Conservation (phyloP, 2,888 invertebrate genomes). For the Ectobius pallidus region DNA sequence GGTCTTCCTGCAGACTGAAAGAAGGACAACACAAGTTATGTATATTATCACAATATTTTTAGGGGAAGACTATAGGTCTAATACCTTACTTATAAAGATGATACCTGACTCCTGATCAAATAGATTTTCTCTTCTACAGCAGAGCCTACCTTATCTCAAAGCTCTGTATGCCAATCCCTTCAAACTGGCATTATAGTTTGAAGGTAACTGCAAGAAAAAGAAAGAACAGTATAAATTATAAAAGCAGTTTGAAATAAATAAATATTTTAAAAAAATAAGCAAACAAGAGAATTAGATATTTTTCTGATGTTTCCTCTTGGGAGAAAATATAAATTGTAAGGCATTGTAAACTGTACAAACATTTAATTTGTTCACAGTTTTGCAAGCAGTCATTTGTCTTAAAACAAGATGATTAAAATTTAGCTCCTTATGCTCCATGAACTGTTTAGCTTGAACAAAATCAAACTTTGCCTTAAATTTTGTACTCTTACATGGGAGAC, state of each 20-base stretch:
- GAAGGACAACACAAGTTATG: neutral
- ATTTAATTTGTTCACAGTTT: neutral
- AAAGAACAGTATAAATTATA: constrained; percentile 22
- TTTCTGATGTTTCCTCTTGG: neutral
- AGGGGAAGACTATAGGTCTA: neutral
- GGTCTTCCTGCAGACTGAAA: neutral
- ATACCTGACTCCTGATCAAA: neutral
- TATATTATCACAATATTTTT: constrained; percentile 1
- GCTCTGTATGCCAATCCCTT: constrained; percentile 53
- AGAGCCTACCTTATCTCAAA: constrained; percentile 48
- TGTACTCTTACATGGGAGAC: too few species aligned
- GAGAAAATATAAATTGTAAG: neutral
- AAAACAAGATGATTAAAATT: too few species aligned
- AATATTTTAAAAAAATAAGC: neutral
- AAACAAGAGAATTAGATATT: neutral
- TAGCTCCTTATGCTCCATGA: too few species aligned
- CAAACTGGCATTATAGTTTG: constrained; percentile 52
- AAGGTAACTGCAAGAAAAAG: constrained; percentile 52
- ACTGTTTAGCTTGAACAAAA: too few species aligned
- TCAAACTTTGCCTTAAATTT: too few species aligned
- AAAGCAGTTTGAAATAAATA: neutral
- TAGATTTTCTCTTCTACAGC: neutral
- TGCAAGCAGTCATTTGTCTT: neutral
- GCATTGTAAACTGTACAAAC: neutral
- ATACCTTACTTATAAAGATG: neutral